A percentile compares a stretch with the other conserved stretches of the same genome.
Conservation (phyloP, 1,140 invertebrate species). For the Drosophila watanabei region DNA sequence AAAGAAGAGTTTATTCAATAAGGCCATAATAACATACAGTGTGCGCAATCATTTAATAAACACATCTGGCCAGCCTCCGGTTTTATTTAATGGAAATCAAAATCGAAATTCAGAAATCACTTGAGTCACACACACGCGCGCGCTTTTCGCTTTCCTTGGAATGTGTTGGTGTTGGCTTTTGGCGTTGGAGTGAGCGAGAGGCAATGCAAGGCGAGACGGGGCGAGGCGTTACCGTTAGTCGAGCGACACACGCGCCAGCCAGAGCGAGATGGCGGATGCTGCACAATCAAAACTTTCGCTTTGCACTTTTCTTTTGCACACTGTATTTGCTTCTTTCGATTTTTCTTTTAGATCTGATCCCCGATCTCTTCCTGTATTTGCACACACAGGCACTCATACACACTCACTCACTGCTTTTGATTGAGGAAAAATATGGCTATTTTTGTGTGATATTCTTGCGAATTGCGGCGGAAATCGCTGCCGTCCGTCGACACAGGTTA, state of each 20-base stretch:
- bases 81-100: conserved; percentile 57
- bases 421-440: conserved; percentile 63
- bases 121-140: conserved; percentile 15
- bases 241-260: conserved; percentile 28
- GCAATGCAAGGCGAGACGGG: conserved; percentile 7
- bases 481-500: conserved; percentile 32
- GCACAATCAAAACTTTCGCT: conserved; percentile 73
- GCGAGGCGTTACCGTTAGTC: conserved; percentile 41
- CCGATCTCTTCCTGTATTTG: conserved; percentile 65
- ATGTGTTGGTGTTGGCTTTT: conserved; percentile 34
- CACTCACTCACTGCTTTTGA: conserved; percentile 56
- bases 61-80: conserved; percentile 72
- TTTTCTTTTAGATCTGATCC: conserved; percentile 63
- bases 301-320: conserved; percentile 75
- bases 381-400: conserved; percentile 38
- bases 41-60: conserved; percentile 80
- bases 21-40: conserved; percentile 82
- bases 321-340: conserved; percentile 36
- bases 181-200: conserved; percentile 15
- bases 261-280: conserved; percentile 46
- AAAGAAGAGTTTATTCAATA: conserved; percentile 85
- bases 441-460: conserved; percentile 59
- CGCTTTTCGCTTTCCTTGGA: conserved; percentile 58
- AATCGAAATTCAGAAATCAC: conserved; percentile 49
- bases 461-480: conserved; percentile 40